Base-by-base conservation (phyloP, 2,797 vertebrate genomes). In the Loriculus beryllinus region DNA sequence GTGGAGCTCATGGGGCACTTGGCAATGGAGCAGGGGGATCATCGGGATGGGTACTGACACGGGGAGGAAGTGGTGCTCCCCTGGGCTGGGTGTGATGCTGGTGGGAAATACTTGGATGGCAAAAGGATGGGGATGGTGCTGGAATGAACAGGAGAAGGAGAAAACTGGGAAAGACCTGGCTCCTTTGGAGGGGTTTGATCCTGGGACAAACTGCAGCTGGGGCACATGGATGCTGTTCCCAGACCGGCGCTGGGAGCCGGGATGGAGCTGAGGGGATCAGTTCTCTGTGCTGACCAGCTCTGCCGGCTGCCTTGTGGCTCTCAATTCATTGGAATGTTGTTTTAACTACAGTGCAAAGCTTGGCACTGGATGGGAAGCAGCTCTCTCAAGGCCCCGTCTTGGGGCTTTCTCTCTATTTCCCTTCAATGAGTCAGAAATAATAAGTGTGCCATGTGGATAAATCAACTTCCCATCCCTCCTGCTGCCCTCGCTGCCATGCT, bases 21-120 rank as follows among this genome's bases (percentile, higher is more conserved):
- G 9, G 40, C 3, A n/a, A 22, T 12, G 51, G 48, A 6, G 37
- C 1, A 3, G 4, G 29, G 31, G 25, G 13, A 6, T 16, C 3
- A 0, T 6, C 0, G 5, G 31, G 26, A 31, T 39, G 14, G 56
- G 39, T 1, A 2, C 22, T 9, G 0, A 0, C 1, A 0, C 0
- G 5, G 23, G 31, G 59, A 43, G 42, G 16, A 9, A 10, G 7
- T 0, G 9, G 7, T 0, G 0, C 10, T 69, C 37, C 71, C 23
- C 0, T 0, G 29, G 52, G 62, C 13, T 2, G 56, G 31, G 2
- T 0, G 20, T 5, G 0, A 9, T 57, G 54, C 54, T 35, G 54
- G 33, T 57, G 33, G 54, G 52, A 52, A 67, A 10, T 1, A 12
- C n/a, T 2, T 2, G 5, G 20, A 42, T n/a, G 54, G 54, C 54